phyloP scores from a whole-genome alignment of 2,113 vertebrate genomes.

The Globicephala melas region DNA sequence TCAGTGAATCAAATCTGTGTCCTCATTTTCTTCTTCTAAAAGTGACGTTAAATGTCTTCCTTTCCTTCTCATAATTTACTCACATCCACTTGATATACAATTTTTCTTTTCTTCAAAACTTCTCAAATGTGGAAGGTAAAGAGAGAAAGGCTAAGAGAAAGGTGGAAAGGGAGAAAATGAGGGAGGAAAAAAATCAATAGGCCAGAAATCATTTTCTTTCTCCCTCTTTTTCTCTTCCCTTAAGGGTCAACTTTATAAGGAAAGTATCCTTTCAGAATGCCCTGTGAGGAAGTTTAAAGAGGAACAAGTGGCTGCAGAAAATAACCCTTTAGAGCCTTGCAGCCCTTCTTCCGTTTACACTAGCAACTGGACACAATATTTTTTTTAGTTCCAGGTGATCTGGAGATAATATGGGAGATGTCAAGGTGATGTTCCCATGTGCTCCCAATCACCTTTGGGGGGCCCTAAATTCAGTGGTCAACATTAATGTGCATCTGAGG shows the following conservation, averaged over 20 bases:
- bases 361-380: neutral
- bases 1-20: neutral
- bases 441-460: neutral
- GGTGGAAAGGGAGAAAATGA: neutral
- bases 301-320: neutral
- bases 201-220: neutral
- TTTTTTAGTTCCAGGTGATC: neutral
- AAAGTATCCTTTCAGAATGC: neutral
- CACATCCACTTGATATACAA: neutral
- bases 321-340: neutral
- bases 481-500: neutral
- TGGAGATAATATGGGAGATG: neutral
- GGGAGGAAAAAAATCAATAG: neutral
- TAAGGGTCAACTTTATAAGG: neutral
- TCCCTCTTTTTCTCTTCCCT: neutral
- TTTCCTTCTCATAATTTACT: neutral
- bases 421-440: neutral
- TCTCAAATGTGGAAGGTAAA: neutral
- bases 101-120: neutral
- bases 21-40: neutral
- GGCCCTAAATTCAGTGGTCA: neutral
- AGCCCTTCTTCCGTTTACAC: neutral
- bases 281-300: neutral
- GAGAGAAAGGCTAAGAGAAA: neutral
- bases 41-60: neutral